These are phyloP conservation scores for Monochamus alternatus DNA, from an alignment of 2,888 invertebrate species.

Conservation along the genomic window DNA sequence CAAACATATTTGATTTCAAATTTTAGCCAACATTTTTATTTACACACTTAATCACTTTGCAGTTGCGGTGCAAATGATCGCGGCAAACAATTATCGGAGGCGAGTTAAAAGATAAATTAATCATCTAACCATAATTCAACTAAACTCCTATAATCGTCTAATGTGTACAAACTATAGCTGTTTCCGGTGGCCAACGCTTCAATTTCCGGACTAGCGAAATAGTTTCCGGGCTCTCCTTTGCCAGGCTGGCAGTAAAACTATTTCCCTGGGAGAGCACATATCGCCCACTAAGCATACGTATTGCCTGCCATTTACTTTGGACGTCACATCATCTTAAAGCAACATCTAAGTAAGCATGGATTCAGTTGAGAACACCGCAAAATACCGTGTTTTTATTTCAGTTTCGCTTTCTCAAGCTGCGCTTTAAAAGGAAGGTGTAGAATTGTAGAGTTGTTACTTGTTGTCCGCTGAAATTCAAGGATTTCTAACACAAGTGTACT, in stretches of 20 bases:
- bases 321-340: constrained; percentile 17
- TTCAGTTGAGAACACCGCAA: background rate
- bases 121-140: constrained; percentile 24
- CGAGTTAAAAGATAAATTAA: constrained; percentile 20
- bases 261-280: constrained; percentile 27
- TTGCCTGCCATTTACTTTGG: constrained; percentile 21
- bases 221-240: constrained; percentile 50
- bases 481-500: background rate
- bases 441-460: too few relatives aligned
- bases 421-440: too few relatives aligned
- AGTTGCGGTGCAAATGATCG: too few relatives aligned
- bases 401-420: background rate
- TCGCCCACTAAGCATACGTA: constrained; percentile 25
- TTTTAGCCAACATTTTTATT: too few relatives aligned
- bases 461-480: too few relatives aligned
- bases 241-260: constrained; percentile 32
- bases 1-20: too few relatives aligned
- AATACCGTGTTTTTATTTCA: background rate
- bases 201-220: constrained; percentile 53
- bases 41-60: too few relatives aligned
- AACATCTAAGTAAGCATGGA: background rate
- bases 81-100: background rate
- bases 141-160: constrained; percentile 52
- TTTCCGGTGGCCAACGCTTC: constrained; percentile 52
- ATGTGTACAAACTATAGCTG: constrained; percentile 50